phyloP scores from a whole-genome alignment of 2,797 vertebrate genomes.

The Gymnodraco acuticeps region DNA sequence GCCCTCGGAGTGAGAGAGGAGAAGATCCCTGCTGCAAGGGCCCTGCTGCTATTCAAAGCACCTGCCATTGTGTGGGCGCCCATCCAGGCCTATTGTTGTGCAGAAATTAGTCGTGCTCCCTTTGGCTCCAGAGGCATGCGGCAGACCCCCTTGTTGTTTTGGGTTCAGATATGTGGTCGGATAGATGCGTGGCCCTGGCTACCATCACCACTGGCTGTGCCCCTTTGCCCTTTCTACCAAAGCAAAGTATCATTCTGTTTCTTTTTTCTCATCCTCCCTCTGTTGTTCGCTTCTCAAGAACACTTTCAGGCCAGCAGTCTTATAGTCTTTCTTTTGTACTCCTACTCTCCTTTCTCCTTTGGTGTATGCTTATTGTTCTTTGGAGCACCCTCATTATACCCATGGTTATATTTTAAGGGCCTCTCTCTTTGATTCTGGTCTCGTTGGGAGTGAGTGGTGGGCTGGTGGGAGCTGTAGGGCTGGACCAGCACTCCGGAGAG shows the following conservation, averaged over 20 bases:
- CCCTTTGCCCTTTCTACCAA: slow-evolving; percentile 73
- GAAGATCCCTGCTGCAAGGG: slow-evolving; percentile 82
- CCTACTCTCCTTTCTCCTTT: slow-evolving; percentile 69
- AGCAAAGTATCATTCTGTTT: slow-evolving; percentile 53
- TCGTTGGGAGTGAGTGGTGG: slow-evolving; percentile 72
- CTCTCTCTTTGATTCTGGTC: slow-evolving; percentile 83
- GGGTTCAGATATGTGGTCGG: slow-evolving; percentile 72
- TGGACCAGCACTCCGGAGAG: slow-evolving; percentile 73
- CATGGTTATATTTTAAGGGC: slow-evolving; percentile 83
- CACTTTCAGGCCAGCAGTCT: slow-evolving; percentile 68
- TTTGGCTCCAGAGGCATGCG: slow-evolving; percentile 79
- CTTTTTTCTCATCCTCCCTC: slow-evolving; percentile 35
- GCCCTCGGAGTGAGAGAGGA: slow-evolving; percentile 78
- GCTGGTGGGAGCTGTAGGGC: slow-evolving; percentile 77
- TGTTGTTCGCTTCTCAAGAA: slow-evolving; percentile 60
- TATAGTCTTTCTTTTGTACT: slow-evolving; percentile 72
- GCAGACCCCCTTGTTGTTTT: slow-evolving; percentile 86
- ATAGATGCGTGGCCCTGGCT: slow-evolving; percentile 73
- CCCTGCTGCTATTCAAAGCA: slow-evolving; percentile 85
- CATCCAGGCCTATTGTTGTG: slow-evolving; percentile 83
- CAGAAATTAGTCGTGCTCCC: slow-evolving; percentile 86
- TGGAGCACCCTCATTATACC: slow-evolving; percentile 83
- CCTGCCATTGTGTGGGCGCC: slow-evolving; percentile 87
- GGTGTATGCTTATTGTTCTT: slow-evolving; percentile 83
- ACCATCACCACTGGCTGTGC: slow-evolving; percentile 79